Conservation (phyloP, 2,113 vertebrate genomes). For the Notiomystis cincta region DNA sequence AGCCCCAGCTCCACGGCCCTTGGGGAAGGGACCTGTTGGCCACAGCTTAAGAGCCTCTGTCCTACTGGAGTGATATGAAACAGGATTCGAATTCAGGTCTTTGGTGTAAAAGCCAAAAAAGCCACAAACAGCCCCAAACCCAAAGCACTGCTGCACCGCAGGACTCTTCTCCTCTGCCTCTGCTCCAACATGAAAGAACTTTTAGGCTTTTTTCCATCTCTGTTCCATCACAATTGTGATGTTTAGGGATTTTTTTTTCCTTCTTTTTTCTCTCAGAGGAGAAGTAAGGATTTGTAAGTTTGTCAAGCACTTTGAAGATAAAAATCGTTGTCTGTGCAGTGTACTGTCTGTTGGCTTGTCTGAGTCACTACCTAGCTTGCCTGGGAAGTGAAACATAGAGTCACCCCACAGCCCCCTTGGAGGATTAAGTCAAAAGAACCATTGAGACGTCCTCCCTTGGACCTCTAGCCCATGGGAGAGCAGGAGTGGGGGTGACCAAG, state of each 20-base stretch:
- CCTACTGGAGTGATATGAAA: not conserved
- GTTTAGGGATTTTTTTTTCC: not conserved
- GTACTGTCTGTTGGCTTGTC: not conserved
- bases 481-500: not conserved
- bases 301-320: constrained; percentile 24
- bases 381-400: not conserved
- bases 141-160: not conserved
- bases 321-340: not conserved
- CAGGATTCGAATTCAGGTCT: not conserved
- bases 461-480: not conserved
- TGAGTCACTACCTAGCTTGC: not conserved
- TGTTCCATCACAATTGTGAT: not conserved
- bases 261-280: not conserved
- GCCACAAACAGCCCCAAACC: not conserved
- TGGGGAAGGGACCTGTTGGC: not conserved
- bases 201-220: not conserved
- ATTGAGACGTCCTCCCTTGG: not conserved
- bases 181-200: not conserved
- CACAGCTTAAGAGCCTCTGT: not conserved
- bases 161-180: not conserved
- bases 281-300: not conserved
- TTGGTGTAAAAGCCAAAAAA: not conserved
- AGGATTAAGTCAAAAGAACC: not conserved
- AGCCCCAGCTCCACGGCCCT: not conserved
- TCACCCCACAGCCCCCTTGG: not conserved